phyloP scores from a whole-genome alignment of 2,797 vertebrate genomes.

The Siniperca scherzeri region DNA sequence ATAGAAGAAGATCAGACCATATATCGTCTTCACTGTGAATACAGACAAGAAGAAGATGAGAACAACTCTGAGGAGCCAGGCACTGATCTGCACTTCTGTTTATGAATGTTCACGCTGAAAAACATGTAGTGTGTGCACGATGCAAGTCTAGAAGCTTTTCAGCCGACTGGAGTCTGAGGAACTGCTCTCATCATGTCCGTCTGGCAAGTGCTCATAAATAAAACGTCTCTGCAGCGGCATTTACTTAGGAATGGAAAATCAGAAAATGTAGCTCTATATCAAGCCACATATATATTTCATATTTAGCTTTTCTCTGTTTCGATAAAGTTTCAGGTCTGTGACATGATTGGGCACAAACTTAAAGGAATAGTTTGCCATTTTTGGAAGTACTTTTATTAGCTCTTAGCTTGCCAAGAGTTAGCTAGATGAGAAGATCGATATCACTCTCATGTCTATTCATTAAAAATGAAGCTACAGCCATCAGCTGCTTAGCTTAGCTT shows the following conservation, averaged over 20 bases:
- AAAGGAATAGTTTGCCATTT: too few species aligned
- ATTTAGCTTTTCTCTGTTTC: background rate
- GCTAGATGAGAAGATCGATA: too few species aligned
- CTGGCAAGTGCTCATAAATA: background rate
- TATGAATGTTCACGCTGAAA: conserved; percentile 79
- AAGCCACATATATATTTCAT: background rate
- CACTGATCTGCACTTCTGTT: conserved; percentile 63
- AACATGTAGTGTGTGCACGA: conserved; percentile 64
- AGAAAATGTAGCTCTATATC: background rate
- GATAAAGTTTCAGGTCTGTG: background rate
- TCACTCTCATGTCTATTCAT: too few species aligned
- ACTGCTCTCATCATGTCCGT: conserved; percentile 26
- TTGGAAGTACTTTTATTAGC: too few species aligned
- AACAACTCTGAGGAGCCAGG: conserved; percentile 38
- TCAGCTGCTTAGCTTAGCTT: background rate
- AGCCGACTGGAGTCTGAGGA: conserved; percentile 31
- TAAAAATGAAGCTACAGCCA: too few species aligned
- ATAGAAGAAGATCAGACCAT: background rate
- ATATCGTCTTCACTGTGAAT: conserved; percentile 15
- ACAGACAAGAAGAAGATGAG: conserved; percentile 20
- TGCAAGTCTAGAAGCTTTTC: conserved; percentile 57
- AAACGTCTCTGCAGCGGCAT: background rate
- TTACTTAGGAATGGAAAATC: background rate
- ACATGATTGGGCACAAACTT: too few species aligned
- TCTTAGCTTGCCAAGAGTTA: too few species aligned